phyloP scores from a whole-genome alignment of 1,140 invertebrate species.

The Papilio polyxenes region DNA sequence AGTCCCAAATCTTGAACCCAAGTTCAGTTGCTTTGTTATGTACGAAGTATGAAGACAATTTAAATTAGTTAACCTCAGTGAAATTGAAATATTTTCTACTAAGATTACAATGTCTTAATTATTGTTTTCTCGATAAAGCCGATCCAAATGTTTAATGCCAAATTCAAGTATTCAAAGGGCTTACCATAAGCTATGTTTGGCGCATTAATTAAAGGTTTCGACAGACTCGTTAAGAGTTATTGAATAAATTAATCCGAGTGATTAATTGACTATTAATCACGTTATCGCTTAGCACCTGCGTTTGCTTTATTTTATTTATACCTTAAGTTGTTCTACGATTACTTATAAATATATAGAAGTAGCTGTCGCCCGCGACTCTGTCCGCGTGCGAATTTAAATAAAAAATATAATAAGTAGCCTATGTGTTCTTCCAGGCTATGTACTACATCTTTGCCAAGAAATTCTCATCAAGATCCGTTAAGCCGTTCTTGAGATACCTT shows the following conservation, averaged over 20 bases:
- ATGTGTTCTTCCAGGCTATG: too few relatives aligned
- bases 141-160: neutral
- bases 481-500: too few relatives aligned
- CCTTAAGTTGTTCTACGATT: neutral
- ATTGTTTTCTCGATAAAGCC: too few relatives aligned
- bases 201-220: constrained; percentile 25
- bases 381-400: too few relatives aligned
- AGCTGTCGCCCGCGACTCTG: neutral
- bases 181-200: constrained; percentile 8
- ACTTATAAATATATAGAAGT: neutral
- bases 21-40: neutral
- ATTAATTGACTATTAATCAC: constrained; percentile 27
- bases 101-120: neutral
- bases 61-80: neutral
- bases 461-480: too few relatives aligned
- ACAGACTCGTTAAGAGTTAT: constrained; percentile 27
- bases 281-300: constrained; percentile 24
- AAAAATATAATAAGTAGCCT: too few relatives aligned
- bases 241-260: constrained; percentile 27
- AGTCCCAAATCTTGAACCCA: too few relatives aligned
- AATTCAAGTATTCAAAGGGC: neutral
- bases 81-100: neutral
- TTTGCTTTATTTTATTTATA: constrained; percentile 18
- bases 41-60: neutral
- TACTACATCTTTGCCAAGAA: too few relatives aligned